Conservation (phyloP, 2,888 invertebrate species). For the Tuberolachnus salignus region DNA sequence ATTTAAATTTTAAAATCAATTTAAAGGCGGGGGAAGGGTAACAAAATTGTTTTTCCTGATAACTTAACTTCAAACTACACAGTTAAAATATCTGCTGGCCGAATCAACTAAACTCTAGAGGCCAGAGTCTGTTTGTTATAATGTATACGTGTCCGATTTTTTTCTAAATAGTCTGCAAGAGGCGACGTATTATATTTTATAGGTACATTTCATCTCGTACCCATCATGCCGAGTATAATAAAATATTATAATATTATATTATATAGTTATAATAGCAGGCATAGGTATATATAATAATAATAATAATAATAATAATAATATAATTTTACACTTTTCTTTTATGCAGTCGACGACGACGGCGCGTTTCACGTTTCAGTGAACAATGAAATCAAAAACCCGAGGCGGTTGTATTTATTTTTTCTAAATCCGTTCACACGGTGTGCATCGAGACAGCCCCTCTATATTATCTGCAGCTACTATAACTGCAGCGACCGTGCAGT, state of each 20-base stretch:
- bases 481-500: neutral
- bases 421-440: conserved; percentile 46
- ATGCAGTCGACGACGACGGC: conserved; percentile 20
- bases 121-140: too few relatives aligned
- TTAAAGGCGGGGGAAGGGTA: too few relatives aligned
- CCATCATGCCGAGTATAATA: too few relatives aligned
- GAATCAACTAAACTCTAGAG: too few relatives aligned
- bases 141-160: too few relatives aligned
- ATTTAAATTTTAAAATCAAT: too few relatives aligned
- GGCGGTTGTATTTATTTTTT: conserved; percentile 31
- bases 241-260: too few relatives aligned
- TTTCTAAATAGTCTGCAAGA: neutral
- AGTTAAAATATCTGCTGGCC: too few relatives aligned
- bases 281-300: neutral
- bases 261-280: too few relatives aligned
- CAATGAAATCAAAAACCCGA: conserved; percentile 52
- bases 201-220: neutral
- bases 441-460: neutral
- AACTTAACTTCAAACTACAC: too few relatives aligned
- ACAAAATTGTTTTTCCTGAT: too few relatives aligned
- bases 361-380: conserved; percentile 46
- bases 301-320: neutral
- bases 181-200: neutral
- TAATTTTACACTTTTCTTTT: conserved; percentile 3
- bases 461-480: too few relatives aligned